A percentile compares a stretch with the other conserved stretches of the same genome.
Evolutionary conservation across 2,797 vertebrate species (phyloP).

Genomic region (Lagothrix lagotricha): DNA sequence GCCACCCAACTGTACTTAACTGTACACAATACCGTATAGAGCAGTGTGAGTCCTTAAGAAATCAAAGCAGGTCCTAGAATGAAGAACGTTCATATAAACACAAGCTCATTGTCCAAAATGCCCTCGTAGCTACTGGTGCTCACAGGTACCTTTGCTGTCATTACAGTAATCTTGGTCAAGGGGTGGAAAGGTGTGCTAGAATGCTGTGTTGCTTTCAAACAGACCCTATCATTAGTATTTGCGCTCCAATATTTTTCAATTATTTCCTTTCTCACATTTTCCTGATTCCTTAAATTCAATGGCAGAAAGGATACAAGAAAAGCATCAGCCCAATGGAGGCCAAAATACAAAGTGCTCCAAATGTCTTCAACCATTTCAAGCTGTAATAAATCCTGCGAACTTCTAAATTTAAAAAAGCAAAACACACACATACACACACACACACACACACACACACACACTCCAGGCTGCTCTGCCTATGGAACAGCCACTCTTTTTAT

Average conservation of each 20-base stretch:
- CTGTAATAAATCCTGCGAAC: neutral
- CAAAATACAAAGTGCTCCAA: neutral
- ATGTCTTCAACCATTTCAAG: neutral
- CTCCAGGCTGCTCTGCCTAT: too few relatives aligned
- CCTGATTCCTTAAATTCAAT: neutral
- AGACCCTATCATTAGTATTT: too few relatives aligned
- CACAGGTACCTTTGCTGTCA: neutral
- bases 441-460: too few relatives aligned
- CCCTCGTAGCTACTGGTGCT: neutral
- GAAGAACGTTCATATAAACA: neutral
- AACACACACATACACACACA: too few relatives aligned
- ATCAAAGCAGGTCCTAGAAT: neutral
- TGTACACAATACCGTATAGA: accelerated
- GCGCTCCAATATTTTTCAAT: accelerated
- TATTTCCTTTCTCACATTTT: neutral
- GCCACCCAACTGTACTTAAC: neutral
- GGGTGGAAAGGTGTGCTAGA: neutral
- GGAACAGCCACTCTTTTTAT: too few relatives aligned
- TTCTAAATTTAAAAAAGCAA: neutral
- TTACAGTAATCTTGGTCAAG: too few relatives aligned
- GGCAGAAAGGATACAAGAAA: neutral
- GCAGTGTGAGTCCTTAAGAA: neutral
- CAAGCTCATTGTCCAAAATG: neutral
- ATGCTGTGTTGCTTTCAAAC: neutral
- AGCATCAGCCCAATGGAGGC: neutral